Conservation (phyloP, 1,140 invertebrate genomes). For the Drosophila willistoni region DNA sequence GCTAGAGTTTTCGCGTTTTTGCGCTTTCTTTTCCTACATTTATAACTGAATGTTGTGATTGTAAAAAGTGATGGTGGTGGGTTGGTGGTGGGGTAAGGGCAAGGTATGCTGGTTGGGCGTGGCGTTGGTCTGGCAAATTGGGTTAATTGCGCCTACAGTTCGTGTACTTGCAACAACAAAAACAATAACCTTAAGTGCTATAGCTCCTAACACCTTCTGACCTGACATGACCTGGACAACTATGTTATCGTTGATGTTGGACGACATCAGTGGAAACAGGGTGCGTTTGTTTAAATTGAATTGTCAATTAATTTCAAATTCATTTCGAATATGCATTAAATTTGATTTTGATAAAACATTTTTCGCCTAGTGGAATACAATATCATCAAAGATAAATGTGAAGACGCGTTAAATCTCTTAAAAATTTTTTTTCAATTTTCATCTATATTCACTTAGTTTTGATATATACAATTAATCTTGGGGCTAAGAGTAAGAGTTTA, state of each 20-base stretch:
- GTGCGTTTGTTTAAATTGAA: background rate
- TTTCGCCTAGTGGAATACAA: too few relatives aligned
- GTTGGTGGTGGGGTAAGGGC: background rate
- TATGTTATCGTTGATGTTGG: slow-evolving; percentile 51
- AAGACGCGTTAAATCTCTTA: too few relatives aligned
- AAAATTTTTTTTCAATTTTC: too few relatives aligned
- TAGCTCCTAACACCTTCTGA: slow-evolving; percentile 53
- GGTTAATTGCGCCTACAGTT: slow-evolving; percentile 60
- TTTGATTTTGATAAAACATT: too few relatives aligned
- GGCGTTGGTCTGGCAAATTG: slow-evolving; percentile 50
- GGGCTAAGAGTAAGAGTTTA: too few relatives aligned
- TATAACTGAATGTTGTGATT: slow-evolving; percentile 75
- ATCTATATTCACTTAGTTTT: too few relatives aligned
- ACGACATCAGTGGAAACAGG: slow-evolving; percentile 18
- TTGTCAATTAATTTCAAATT: background rate
- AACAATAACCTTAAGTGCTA: slow-evolving; percentile 17
- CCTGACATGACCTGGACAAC: slow-evolving; percentile 63
- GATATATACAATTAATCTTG: too few relatives aligned
- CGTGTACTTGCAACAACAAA: slow-evolving; percentile 24
- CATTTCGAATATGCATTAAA: too few relatives aligned
- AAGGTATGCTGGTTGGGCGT: background rate
- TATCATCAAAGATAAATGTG: too few relatives aligned
- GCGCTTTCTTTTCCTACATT: slow-evolving; percentile 37
- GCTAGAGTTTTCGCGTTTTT: background rate
- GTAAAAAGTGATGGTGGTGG: slow-evolving; percentile 13